Evolutionary conservation across 2,888 invertebrate species (phyloP).

Genomic region (Stratiomys singularior): DNA sequence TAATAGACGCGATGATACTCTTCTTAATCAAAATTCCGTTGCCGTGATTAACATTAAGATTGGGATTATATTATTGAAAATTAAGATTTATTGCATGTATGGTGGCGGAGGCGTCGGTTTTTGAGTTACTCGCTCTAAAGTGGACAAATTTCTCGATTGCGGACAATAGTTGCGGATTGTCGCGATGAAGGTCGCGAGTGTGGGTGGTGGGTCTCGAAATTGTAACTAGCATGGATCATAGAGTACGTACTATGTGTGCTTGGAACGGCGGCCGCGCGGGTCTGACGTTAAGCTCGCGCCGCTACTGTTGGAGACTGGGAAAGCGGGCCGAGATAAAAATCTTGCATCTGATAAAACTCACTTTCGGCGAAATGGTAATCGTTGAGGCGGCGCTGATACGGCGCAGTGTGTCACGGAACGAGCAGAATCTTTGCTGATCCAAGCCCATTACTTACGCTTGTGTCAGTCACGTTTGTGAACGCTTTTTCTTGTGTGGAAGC

Average conservation of each 20-base stretch:
- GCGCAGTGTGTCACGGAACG: too few relatives aligned
- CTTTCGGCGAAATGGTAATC: too few relatives aligned
- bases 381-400: too few relatives aligned
- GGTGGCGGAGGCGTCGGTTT: slow-evolving; percentile 1
- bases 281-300: too few relatives aligned
- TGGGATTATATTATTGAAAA: slow-evolving; percentile 4
- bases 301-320: too few relatives aligned
- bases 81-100: slow-evolving; percentile 32
- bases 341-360: too few relatives aligned
- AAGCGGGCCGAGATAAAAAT: too few relatives aligned
- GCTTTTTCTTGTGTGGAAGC: too few relatives aligned
- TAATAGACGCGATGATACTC: slow-evolving; percentile 18
- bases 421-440: too few relatives aligned
- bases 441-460: too few relatives aligned
- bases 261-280: too few relatives aligned
- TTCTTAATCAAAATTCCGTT: slow-evolving; percentile 33
- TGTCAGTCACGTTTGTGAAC: too few relatives aligned
- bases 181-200: neutral
- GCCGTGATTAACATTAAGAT: slow-evolving; percentile 28
- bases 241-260: neutral
- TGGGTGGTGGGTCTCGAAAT: neutral
- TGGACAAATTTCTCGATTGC: slow-evolving; percentile 32
- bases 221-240: neutral
- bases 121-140: neutral
- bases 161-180: slow-evolving; percentile 3